Evolutionary conservation across 2,888 invertebrate genomes (phyloP), one percentile per base, ranked within the genome.

Genomic region (Caenorhabditis panamensis): DNA sequence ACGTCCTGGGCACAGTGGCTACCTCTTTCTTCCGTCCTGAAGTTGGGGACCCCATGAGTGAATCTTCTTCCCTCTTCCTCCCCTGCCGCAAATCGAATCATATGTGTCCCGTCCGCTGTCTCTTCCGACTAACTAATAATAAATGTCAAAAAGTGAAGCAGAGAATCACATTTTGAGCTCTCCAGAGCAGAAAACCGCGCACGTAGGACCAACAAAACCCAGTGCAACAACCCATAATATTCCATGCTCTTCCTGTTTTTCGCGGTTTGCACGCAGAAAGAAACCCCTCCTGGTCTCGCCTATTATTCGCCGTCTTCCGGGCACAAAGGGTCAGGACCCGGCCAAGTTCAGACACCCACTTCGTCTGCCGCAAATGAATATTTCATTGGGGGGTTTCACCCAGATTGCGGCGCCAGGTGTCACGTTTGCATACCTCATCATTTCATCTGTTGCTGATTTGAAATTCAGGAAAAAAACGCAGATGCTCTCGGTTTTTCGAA

Each of bases 371-470:
- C 53, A 31, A 9, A 58, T 72, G 24, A 72, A 73, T 73, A 59
- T 58, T 73, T 73, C 64, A 41, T 6, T 20, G 16, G 16, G 47
- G 18, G 22, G 37, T 41, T 73, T 64, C 51, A 37, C 73, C 58
- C 56, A 51, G 20, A 58, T 59, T 49, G 20, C 28, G 1, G 13
- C 36, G 41, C n/a, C 49, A 59, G 24, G 51, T 61, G 20, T 51
- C 73, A 73, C 73, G 73, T 73, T 64, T 41, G 64, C 73, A 58
- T 56, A 64, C 20, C 59, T 62, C 61, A 71, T 72, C 22, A 58
- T 62, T 62, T 54, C 69, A 71, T 62, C 62, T 63, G 69, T 61
- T 31, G 4, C 41, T 13, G 13, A 41, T 6, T 6, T 13, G 41
- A 41, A 41, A 11, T 41, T 41, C 61, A 37, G 31, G 9, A 31